phyloP scores from a whole-genome alignment of 2,888 invertebrate genomes.

The Caenorhabditis japonica region DNA sequence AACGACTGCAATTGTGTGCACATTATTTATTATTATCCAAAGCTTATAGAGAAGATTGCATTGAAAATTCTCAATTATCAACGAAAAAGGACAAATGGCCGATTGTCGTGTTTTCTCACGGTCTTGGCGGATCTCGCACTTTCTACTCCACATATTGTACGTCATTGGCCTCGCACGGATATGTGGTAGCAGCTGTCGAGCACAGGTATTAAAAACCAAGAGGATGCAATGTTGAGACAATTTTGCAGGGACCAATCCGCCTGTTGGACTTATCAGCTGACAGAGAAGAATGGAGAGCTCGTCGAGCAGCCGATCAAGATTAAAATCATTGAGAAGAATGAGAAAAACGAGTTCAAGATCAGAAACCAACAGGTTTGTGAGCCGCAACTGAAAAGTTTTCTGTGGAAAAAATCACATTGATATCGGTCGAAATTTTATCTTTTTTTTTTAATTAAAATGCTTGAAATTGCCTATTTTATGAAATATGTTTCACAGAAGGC shows the following conservation, averaged over 20 bases:
- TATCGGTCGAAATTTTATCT: too few relatives aligned
- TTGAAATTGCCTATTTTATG: too few relatives aligned
- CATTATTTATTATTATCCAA: not conserved
- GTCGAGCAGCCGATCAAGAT: conserved; percentile 69
- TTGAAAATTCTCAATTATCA: conserved; percentile 49
- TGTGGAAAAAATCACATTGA: too few relatives aligned
- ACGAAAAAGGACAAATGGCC: conserved; percentile 77
- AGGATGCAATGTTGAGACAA: conserved; percentile 4
- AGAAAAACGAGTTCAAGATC: conserved; percentile 78
- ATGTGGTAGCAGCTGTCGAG: conserved; percentile 83
- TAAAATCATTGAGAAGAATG: conserved; percentile 52
- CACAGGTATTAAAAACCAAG: conserved; percentile 78
- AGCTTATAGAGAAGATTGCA: conserved; percentile 49
- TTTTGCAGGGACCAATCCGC: conserved; percentile 68
- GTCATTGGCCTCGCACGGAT: conserved; percentile 83
- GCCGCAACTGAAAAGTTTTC: too few relatives aligned
- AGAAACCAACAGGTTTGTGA: conserved; percentile 79
- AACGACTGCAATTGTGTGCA: not conserved
- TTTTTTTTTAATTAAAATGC: too few relatives aligned
- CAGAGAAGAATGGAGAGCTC: conserved; percentile 61
- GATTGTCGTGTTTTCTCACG: conserved; percentile 83
- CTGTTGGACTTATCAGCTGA: conserved; percentile 68
- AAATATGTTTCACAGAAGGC: too few relatives aligned
- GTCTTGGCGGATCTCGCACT: conserved; percentile 82
- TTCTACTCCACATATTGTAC: conserved; percentile 82